phyloP scores from a whole-genome alignment of 2,113 vertebrate species.

The Ursus arctos region DNA sequence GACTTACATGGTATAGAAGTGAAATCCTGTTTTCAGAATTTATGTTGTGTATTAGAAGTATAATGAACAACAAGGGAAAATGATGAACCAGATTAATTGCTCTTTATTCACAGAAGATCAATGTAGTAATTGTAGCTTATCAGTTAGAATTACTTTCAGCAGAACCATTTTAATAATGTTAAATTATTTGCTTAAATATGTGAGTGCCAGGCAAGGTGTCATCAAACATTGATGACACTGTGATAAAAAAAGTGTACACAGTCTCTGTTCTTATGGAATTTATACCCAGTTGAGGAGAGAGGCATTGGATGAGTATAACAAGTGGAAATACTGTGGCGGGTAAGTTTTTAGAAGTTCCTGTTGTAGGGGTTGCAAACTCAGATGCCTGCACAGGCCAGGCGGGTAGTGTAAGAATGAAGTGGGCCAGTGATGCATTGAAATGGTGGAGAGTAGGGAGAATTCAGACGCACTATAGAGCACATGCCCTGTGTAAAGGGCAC shows the following conservation, averaged over 20 bases:
- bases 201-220: background rate
- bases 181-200: conserved; percentile 16
- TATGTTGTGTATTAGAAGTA: background rate
- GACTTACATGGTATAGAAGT: background rate
- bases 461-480: background rate
- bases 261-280: background rate
- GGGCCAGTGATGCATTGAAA: background rate
- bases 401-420: background rate
- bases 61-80: background rate
- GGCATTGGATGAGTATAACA: background rate
- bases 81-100: background rate
- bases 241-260: background rate
- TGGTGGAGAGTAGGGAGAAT: background rate
- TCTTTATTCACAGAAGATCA: conserved; percentile 22
- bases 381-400: background rate
- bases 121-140: background rate
- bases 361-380: background rate
- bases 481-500: background rate
- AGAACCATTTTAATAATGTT: conserved; percentile 13
- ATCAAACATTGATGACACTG: background rate
- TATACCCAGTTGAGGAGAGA: background rate
- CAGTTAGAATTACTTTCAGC: background rate
- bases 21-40: conserved; percentile 45
- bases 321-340: background rate
- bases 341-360: background rate